phyloP scores from a whole-genome alignment of 2,113 vertebrate species.

The Phylloscopus whistleri region DNA sequence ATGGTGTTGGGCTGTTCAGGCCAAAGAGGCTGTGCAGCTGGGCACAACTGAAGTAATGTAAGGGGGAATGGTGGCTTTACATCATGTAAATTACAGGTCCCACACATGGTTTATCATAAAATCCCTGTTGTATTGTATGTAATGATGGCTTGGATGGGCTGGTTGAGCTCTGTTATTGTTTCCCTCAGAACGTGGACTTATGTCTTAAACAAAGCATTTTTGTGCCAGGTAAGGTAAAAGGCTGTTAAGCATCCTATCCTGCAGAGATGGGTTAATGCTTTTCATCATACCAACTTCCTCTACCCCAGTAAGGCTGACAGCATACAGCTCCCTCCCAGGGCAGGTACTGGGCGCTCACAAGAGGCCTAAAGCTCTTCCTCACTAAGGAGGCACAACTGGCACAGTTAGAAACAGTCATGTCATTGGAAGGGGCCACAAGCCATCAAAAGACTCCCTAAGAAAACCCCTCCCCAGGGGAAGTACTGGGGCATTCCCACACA shows the following conservation, averaged over 20 bases:
- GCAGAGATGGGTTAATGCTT: neutral
- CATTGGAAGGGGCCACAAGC: neutral
- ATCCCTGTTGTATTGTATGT: neutral
- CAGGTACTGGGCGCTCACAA: fast-evolving
- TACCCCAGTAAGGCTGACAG: neutral
- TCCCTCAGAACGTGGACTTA: neutral
- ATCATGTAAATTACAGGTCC: neutral
- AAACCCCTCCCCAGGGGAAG: fast-evolving
- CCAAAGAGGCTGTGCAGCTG: neutral
- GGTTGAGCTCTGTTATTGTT: neutral
- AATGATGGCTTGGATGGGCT: neutral
- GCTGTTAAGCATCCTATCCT: neutral
- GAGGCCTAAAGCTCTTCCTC: neutral
- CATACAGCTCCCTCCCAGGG: neutral
- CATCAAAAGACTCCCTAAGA: neutral
- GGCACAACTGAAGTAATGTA: neutral
- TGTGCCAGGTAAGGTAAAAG: neutral
- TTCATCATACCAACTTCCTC: neutral
- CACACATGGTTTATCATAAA: neutral
- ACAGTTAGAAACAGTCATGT: neutral
- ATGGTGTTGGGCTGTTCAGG: neutral
- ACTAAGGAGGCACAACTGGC: neutral
- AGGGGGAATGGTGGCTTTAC: neutral
- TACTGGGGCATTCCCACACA: neutral
- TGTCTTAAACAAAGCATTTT: neutral